Percentiles rank a stretch among this genome's conserved stretches.
These are phyloP conservation scores for Panurus biarmicus DNA, from an alignment of 2,113 vertebrate genomes.

Conservation along the genomic window DNA sequence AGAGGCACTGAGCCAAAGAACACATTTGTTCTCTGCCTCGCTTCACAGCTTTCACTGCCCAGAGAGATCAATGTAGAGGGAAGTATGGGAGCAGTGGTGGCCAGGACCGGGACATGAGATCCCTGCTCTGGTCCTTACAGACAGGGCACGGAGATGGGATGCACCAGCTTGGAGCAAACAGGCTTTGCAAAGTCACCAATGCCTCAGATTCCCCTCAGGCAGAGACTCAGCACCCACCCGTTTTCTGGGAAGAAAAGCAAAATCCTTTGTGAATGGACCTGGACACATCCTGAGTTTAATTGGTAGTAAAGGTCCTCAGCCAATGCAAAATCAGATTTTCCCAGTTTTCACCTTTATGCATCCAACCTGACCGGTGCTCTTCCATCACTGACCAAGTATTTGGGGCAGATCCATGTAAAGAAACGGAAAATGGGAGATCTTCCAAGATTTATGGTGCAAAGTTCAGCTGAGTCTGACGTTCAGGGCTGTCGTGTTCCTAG, in stretches of 20 bases:
- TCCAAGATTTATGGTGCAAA: neutral
- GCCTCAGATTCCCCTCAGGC: neutral
- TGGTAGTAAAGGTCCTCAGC: neutral
- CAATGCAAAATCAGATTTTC: neutral
- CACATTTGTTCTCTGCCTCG: neutral
- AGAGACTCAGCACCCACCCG: neutral
- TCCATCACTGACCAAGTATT: neutral
- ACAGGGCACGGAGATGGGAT: neutral
- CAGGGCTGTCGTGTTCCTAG: neutral
- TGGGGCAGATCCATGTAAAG: neutral
- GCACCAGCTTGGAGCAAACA: neutral
- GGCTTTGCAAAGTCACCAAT: neutral
- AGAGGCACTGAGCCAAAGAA: neutral
- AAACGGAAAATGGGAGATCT: neutral
- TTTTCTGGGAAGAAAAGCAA: neutral
- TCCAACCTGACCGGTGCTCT: rapidly evolving
- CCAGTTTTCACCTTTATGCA: neutral
- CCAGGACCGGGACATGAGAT: neutral
- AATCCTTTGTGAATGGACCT: neutral
- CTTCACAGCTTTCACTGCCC: neutral
- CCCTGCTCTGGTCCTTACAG: neutral
- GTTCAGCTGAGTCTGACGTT: neutral
- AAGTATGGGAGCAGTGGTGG: neutral
- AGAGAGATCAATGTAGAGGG: neutral
- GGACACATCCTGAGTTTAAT: neutral